Percentiles rank a stretch among this genome's conserved stretches.
Evolutionary conservation across 2,888 invertebrate species (phyloP).

Genomic region (Diploptera punctata): DNA sequence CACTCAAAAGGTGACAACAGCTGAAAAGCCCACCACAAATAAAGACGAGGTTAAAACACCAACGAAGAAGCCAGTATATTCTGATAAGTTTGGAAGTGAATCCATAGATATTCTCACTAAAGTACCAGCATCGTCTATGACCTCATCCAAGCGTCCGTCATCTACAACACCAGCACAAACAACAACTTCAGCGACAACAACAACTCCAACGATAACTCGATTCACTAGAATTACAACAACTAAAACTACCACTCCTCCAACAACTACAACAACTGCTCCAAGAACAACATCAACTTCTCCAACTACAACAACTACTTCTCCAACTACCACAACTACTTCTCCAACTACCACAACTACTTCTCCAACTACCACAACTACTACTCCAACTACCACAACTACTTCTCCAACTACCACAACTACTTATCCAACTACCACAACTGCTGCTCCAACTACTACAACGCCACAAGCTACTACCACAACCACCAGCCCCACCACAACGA

Average conservation of each 20-base stretch:
- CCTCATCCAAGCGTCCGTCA: too few relatives aligned
- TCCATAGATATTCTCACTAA: too few relatives aligned
- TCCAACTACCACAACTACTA: neutral
- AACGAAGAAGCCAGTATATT: too few relatives aligned
- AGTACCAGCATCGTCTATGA: too few relatives aligned
- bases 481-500: neutral
- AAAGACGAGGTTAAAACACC: too few relatives aligned
- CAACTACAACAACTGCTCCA: neutral
- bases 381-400: neutral
- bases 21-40: too few relatives aligned
- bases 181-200: neutral
- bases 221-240: neutral
- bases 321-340: neutral
- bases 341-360: neutral
- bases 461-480: neutral
- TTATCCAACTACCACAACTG: neutral
- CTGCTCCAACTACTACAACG: neutral
- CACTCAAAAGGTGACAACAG: too few relatives aligned
- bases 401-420: neutral
- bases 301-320: neutral
- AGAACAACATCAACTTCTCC: neutral
- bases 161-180: slow-evolving; percentile 3
- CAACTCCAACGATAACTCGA: neutral
- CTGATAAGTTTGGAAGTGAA: too few relatives aligned
- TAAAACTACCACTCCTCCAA: neutral